Conservation (phyloP, 2,888 invertebrate species). For the Bombylius major region DNA sequence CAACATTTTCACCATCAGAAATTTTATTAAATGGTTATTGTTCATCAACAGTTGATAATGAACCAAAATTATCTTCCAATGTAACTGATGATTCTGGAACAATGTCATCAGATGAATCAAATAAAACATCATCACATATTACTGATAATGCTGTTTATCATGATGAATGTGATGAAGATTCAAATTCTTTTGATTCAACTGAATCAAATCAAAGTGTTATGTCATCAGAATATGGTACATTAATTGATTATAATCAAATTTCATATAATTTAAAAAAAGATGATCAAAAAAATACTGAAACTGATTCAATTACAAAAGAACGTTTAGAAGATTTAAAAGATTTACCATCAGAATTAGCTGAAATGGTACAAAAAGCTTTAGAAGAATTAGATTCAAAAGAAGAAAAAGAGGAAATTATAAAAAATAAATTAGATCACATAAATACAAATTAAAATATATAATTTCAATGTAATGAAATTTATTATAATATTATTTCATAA, state of each 20-base stretch:
- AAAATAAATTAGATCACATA: not conserved
- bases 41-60: conserved; percentile 39
- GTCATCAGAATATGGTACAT: conserved; percentile 32
- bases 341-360: conserved; percentile 47
- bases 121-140: conserved; percentile 16
- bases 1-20: conserved; percentile 40
- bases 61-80: conserved; percentile 32
- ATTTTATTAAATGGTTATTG: conserved; percentile 51
- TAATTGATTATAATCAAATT: conserved; percentile 19
- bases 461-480: no score
- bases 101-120: conserved; percentile 25
- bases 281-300: not conserved
- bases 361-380: conserved; percentile 45
- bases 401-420: not conserved
- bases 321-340: conserved; percentile 38
- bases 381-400: conserved; percentile 35
- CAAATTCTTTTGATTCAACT: conserved; percentile 25
- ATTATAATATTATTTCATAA: no score
- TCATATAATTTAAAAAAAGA: conserved; percentile 3
- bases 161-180: conserved; percentile 21
- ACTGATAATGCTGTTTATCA: conserved; percentile 26
- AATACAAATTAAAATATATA: no score
- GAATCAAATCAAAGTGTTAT: conserved; percentile 30
- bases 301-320: conserved; percentile 27
- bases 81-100: conserved; percentile 34